Base-by-base conservation (phyloP, 2,797 vertebrate genomes). In the Apogon hyalosoma region DNA sequence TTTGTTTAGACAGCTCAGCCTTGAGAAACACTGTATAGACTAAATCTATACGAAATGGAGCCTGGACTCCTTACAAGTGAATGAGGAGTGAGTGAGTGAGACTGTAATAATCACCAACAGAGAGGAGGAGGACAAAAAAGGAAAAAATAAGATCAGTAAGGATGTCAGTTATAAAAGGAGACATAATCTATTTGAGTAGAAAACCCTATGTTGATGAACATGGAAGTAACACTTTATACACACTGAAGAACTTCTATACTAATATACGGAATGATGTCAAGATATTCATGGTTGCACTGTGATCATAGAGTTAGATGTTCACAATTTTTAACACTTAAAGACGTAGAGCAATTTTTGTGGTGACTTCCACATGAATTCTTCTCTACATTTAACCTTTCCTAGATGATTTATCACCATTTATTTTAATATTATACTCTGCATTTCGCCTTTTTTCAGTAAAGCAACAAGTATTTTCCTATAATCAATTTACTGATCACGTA, bases 1-100 rank as follows among this genome's bases (percentile, higher is more conserved):
- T 83, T 68, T 90, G 83, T 89, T 89, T 89, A 82, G 72, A 89
- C 77, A 84, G 78, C 73, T 74, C 41, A 63, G 75, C 47, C 63
- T 79, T 84, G 79, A 77, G 80, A 86, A 86, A 84, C 70, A 79
- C 13, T 10, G 45, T 15, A 31, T 63, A 83, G 77, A 88, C 85
- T 84, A 85, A 87, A 88, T 83, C 77, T 79, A 73, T 68, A 79
- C 73, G 82, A 63, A 50, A 51, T 68, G 64, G 71, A 82, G 73
- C 84, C 83, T 82, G 73, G 62, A 73, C 57, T 75, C 41, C 56
- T 75, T 33, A 69, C 47, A 54, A 80, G 48, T 69, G 61, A 75
- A 65, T 67, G 54, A 58, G 63, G 69, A 73, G 21, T 42, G 60
- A 80, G 40, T 75, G 80, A 85, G 68, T 80, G 77, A 80, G 65